Evolutionary conservation across 30 jellyfish, hydroid and myxozoan species (phyloP).

Genomic region (Sanderia malayensis): DNA sequence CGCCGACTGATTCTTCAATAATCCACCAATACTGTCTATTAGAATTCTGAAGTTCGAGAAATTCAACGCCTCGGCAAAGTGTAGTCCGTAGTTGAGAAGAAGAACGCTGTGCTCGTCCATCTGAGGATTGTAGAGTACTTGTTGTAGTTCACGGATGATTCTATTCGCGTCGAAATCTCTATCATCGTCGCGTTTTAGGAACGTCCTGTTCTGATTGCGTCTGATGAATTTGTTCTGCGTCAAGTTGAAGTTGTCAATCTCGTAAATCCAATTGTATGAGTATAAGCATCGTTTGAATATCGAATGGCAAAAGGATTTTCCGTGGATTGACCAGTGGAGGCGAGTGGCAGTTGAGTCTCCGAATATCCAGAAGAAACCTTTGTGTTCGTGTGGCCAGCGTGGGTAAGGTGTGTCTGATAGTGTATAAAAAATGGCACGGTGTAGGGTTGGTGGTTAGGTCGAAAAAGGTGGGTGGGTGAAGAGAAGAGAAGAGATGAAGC

Average conservation of each 20-base stretch:
- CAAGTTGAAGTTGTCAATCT: conserved; percentile 79
- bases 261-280: conserved; percentile 89
- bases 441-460: too few species aligned
- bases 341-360: conserved; percentile 95
- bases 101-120: conserved; percentile 85
- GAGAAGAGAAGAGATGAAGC: too few species aligned
- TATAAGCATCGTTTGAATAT: conserved; percentile 69
- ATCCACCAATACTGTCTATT: conserved; percentile 39
- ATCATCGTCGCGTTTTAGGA: conserved; percentile 54
- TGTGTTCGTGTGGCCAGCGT: conserved; percentile 38
- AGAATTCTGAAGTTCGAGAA: conserved; percentile 67
- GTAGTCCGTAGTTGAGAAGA: conserved; percentile 84
- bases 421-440: too few species aligned
- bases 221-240: conserved; percentile 76
- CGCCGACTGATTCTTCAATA: conserved; percentile 25
- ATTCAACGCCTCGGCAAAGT: conserved; percentile 76
- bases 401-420: conserved; percentile 29
- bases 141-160: conserved; percentile 68
- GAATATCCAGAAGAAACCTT: conserved; percentile 81
- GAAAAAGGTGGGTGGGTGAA: too few species aligned
- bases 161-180: conserved; percentile 62
- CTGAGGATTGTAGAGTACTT: conserved; percentile 73
- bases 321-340: conserved; percentile 68
- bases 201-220: conserved; percentile 59
- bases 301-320: conserved; percentile 59